Percentiles rank a stretch among this genome's conserved stretches.
These are phyloP conservation scores for Nysson spinosus DNA, from an alignment of 2,888 invertebrate species.

Conservation along the genomic window DNA sequence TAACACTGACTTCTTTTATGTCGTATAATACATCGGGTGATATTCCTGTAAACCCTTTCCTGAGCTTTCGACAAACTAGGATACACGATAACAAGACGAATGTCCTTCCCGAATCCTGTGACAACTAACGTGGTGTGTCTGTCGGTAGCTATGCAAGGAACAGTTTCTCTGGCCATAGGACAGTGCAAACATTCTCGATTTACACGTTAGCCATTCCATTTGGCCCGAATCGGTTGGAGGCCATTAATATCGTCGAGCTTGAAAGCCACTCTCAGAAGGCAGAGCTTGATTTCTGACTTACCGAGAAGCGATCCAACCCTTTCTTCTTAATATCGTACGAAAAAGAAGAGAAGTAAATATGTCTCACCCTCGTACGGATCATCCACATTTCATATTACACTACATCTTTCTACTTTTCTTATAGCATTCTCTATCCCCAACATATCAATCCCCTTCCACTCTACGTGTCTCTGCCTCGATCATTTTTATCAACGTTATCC, in stretches of 20 bases:
- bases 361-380: neutral
- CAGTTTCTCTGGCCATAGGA: slow-evolving; percentile 48
- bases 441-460: neutral
- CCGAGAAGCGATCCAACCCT: slow-evolving; percentile 56
- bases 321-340: slow-evolving; percentile 33
- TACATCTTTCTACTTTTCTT: neutral
- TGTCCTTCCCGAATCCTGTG: slow-evolving; percentile 29
- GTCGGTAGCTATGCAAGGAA: slow-evolving; percentile 36
- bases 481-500: slow-evolving; percentile 25
- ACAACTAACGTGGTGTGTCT: slow-evolving; percentile 45
- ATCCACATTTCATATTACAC: neutral
- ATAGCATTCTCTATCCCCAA: slow-evolving; percentile 1
- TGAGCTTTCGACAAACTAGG: slow-evolving; percentile 1
- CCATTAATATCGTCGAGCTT: slow-evolving; percentile 65
- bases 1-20: too few relatives aligned
- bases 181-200: slow-evolving; percentile 67
- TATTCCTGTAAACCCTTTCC: slow-evolving; percentile 6
- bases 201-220: slow-evolving; percentile 69
- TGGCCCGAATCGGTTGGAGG: slow-evolving; percentile 64
- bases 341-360: slow-evolving; percentile 28
- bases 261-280: slow-evolving; percentile 58
- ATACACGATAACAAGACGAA: slow-evolving; percentile 35
- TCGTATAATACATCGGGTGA: too few relatives aligned
- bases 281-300: slow-evolving; percentile 48
- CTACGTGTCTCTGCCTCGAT: neutral